Conservation (phyloP, 2,797 vertebrate genomes). For the Mallotus villosus region DNA sequence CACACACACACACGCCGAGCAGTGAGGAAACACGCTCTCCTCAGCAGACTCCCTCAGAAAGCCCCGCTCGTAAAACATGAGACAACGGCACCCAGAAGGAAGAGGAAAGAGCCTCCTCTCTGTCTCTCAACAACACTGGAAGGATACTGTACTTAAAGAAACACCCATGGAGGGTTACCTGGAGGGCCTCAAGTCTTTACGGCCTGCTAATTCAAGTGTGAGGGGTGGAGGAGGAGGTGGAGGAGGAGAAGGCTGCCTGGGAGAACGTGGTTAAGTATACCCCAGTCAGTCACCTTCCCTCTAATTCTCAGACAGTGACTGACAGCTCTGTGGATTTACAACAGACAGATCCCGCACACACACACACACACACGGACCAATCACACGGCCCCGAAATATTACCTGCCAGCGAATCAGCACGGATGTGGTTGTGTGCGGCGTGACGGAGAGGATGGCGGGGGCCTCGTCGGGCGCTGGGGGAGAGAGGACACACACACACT, state of each 20-base stretch:
- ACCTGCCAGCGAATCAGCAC: slow-evolving; percentile 98
- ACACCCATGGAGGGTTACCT: slow-evolving; percentile 34
- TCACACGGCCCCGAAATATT: neutral
- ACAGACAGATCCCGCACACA: neutral
- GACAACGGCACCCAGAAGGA: slow-evolving; percentile 35
- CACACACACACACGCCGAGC: neutral
- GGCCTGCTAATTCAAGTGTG: slow-evolving; percentile 59
- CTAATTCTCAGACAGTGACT: slow-evolving; percentile 40
- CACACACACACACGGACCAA: neutral
- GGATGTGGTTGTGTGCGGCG: slow-evolving; percentile 92
- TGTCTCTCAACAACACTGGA: slow-evolving; percentile 49
- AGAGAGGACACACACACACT: slow-evolving; percentile 22
- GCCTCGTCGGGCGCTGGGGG: slow-evolving; percentile 76
- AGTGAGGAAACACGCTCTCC: slow-evolving; percentile 2
- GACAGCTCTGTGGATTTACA: slow-evolving; percentile 21
- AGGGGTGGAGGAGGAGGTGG: neutral
- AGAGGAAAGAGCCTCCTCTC: slow-evolving; percentile 28
- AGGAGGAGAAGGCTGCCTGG: slow-evolving; percentile 9
- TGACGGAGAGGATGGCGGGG: slow-evolving; percentile 87
- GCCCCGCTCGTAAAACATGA: slow-evolving; percentile 48
- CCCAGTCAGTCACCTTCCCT: slow-evolving; percentile 5
- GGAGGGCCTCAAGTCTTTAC: slow-evolving; percentile 55
- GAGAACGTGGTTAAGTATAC: slow-evolving; percentile 34
- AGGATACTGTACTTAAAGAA: slow-evolving; percentile 58
- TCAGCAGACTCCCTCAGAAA: slow-evolving; percentile 54